Conservation (phyloP, 2,113 vertebrate genomes). For the Oncorhynchus tshawytscha region DNA sequence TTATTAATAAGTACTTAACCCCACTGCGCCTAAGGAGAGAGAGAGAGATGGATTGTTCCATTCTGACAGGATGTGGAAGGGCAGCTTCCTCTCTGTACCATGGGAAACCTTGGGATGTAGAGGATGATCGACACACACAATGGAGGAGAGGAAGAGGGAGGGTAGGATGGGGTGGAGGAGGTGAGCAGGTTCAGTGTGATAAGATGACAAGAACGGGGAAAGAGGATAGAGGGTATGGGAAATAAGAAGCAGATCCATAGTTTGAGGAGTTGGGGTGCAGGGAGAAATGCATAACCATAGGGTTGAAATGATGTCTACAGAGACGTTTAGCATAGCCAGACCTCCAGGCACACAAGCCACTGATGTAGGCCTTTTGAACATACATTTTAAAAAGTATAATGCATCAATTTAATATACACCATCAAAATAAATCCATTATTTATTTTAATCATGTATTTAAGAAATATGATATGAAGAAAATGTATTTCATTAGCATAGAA, state of each 20-base stretch:
- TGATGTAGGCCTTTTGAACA: too few relatives aligned
- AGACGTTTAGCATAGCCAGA: too few relatives aligned
- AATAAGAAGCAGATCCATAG: constrained; percentile 4
- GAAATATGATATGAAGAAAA: too few relatives aligned
- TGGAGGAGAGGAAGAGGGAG: constrained; percentile 33
- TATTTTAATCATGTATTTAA: too few relatives aligned
- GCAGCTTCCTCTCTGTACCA: constrained; percentile 60
- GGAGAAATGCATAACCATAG: too few relatives aligned
- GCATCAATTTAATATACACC: too few relatives aligned
- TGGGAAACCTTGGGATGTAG: constrained; percentile 44
- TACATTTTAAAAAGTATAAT: too few relatives aligned
- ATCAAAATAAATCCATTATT: too few relatives aligned
- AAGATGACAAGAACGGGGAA: neutral
- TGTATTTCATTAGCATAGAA: too few relatives aligned
- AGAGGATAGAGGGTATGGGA: neutral
- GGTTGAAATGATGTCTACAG: too few relatives aligned
- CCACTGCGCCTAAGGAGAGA: neutral
- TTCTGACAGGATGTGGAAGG: constrained; percentile 64
- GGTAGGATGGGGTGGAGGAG: constrained; percentile 33
- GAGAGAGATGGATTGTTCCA: constrained; percentile 56
- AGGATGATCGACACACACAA: constrained; percentile 49
- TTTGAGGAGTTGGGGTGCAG: neutral
- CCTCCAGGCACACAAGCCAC: too few relatives aligned
- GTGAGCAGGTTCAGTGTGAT: neutral
- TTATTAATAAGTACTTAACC: neutral